phyloP scores from a whole-genome alignment of 2,888 invertebrate genomes.

The Carabus problematicus region DNA sequence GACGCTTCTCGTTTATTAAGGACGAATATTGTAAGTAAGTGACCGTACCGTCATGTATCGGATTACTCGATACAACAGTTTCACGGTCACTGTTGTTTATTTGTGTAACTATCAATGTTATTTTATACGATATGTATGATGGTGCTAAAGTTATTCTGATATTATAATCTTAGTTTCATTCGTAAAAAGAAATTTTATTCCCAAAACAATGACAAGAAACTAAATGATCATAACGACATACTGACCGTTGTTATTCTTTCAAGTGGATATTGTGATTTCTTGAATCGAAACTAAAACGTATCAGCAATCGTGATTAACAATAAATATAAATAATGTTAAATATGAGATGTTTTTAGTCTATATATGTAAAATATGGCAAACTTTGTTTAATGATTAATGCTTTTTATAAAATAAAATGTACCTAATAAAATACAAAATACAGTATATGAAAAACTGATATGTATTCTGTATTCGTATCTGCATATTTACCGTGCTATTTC shows the following conservation, averaged over 20 bases:
- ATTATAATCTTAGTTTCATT: slow-evolving; percentile 42
- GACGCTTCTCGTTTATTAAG: slow-evolving; percentile 36
- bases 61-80: background rate
- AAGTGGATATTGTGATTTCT: slow-evolving; percentile 56
- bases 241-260: slow-evolving; percentile 17
- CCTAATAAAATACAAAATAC: slow-evolving; percentile 39
- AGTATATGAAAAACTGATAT: slow-evolving; percentile 33
- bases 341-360: slow-evolving; percentile 43
- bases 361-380: slow-evolving; percentile 39
- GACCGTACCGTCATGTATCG: slow-evolving; percentile 1
- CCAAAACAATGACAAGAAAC: background rate
- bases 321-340: slow-evolving; percentile 46
- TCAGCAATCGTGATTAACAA: slow-evolving; percentile 59
- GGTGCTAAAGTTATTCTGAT: slow-evolving; percentile 43
- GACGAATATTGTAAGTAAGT: background rate
- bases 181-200: slow-evolving; percentile 37
- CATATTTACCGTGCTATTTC: slow-evolving; percentile 19
- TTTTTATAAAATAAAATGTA: slow-evolving; percentile 42
- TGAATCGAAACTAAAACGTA: slow-evolving; percentile 60
- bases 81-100: slow-evolving; percentile 28
- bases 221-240: slow-evolving; percentile 10
- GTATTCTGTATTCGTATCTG: slow-evolving; percentile 38
- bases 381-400: slow-evolving; percentile 41
- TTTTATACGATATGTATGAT: slow-evolving; percentile 41
- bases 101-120: slow-evolving; percentile 39